Conservation (phyloP, 1,140 invertebrate species). For the Papilio machaon region DNA sequence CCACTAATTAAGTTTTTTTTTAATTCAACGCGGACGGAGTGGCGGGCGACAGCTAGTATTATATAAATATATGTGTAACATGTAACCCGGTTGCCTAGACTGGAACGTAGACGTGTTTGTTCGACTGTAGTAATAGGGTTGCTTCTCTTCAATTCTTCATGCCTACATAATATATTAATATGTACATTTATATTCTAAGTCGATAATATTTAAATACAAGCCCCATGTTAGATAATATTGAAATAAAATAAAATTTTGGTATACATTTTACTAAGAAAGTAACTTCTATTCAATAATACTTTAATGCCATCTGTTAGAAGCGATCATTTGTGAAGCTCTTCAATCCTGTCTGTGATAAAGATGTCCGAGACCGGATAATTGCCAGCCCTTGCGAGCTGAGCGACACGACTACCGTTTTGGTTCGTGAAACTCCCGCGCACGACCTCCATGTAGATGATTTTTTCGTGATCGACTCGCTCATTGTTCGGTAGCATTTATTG, state of each 20-base stretch:
- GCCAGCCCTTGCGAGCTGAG: slow-evolving; percentile 45
- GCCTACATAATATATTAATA: background rate
- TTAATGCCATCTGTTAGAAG: background rate
- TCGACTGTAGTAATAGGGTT: background rate
- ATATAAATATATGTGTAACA: background rate
- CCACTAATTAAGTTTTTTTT: no score
- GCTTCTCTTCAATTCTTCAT: background rate
- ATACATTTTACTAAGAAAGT: no score
- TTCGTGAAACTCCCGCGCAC: slow-evolving; percentile 71
- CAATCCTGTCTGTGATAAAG: background rate
- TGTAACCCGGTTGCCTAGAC: background rate
- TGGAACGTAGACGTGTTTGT: background rate
- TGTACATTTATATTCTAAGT: no score
- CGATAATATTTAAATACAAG: no score
- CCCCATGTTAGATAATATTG: no score
- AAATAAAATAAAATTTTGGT: no score
- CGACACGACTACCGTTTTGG: slow-evolving; percentile 72
- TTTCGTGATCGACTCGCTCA: slow-evolving; percentile 78
- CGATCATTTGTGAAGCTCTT: background rate
- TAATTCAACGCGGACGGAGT: no score
- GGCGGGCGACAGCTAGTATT: background rate
- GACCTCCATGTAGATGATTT: slow-evolving; percentile 78
- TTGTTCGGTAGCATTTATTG: slow-evolving; percentile 80
- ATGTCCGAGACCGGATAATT: slow-evolving; percentile 32
- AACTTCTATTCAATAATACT: background rate